Conservation (phyloP, 2,113 vertebrate species). For the Struthio camelus region DNA sequence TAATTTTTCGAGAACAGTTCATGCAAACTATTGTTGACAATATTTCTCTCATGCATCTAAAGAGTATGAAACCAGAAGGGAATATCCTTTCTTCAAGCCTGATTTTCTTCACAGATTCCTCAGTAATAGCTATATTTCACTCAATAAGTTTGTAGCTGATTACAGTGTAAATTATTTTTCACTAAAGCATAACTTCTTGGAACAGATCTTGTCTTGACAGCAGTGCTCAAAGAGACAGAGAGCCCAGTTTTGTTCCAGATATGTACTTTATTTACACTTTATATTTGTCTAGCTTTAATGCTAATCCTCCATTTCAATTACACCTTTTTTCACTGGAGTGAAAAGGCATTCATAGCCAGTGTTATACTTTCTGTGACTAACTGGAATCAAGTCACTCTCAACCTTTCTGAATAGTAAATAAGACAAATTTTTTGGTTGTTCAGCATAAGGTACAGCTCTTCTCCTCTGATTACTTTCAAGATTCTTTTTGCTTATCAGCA, state of each 20-base stretch:
- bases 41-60: too few relatives aligned
- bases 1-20: too few relatives aligned
- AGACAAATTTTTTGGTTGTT: neutral
- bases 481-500: neutral
- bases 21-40: too few relatives aligned
- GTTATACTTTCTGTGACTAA: neutral
- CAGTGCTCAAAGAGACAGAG: neutral
- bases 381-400: neutral
- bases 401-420: neutral
- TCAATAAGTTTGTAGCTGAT: neutral
- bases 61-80: too few relatives aligned
- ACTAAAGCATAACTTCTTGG: neutral
- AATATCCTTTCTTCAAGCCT: too few relatives aligned
- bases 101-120: neutral
- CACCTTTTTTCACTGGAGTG: neutral
- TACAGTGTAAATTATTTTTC: neutral
- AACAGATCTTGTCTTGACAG: neutral
- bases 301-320: neutral
- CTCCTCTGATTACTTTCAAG: neutral
- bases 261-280: neutral
- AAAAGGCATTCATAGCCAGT: neutral
- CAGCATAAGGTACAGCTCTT: accelerated
- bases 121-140: neutral
- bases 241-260: neutral
- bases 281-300: neutral